Evolutionary conservation across 2,888 invertebrate species (phyloP).

Genomic region (Meteorus cinctellus): DNA sequence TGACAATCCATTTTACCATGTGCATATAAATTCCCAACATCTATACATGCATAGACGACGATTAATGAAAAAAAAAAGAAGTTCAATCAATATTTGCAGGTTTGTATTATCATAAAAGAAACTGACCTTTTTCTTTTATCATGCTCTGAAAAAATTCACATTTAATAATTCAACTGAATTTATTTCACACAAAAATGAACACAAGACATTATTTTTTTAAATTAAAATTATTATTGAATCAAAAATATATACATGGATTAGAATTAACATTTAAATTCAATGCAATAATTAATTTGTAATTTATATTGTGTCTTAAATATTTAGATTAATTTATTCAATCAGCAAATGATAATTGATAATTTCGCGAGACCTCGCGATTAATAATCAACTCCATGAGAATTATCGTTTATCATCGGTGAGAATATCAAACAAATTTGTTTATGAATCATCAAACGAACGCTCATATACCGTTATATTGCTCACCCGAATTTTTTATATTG

Average conservation of each 20-base stretch:
- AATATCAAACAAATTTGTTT: constrained; percentile 19
- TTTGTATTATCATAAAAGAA: background rate
- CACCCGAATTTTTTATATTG: constrained; percentile 28
- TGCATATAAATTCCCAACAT: background rate
- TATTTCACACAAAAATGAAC: background rate
- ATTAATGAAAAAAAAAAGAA: background rate
- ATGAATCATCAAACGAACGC: constrained; percentile 37
- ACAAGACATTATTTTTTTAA: background rate
- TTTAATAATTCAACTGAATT: background rate
- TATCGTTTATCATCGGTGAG: constrained; percentile 11
- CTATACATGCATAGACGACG: background rate
- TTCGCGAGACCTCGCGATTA: background rate
- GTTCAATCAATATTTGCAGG: background rate
- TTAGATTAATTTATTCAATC: too few relatives aligned
- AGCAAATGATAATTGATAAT: too few relatives aligned
- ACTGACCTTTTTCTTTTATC: background rate
- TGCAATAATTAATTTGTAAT: background rate
- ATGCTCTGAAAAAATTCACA: background rate
- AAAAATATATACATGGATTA: too few relatives aligned
- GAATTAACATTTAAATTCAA: background rate
- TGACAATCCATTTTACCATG: background rate
- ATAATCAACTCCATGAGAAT: constrained; percentile 20
- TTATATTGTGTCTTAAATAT: too few relatives aligned
- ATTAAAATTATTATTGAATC: background rate
- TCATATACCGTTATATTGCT: constrained; percentile 38